These are phyloP conservation scores for Coelinius sp. DNA, from an alignment of 2,888 invertebrate genomes.

Conservation along the genomic window DNA sequence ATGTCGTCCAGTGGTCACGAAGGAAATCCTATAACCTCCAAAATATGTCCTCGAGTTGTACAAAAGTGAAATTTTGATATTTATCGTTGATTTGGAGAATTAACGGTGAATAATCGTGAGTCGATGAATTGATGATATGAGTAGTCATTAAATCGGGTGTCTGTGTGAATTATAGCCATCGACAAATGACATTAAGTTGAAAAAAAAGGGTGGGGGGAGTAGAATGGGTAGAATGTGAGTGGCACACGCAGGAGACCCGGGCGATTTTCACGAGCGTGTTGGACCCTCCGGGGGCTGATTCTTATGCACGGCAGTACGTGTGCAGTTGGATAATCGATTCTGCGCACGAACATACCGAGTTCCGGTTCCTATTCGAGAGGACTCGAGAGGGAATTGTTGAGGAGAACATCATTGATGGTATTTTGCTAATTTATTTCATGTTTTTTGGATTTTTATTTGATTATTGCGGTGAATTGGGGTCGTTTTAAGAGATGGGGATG, in stretches of 20 bases:
- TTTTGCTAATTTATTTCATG: no score
- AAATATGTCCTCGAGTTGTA: neutral
- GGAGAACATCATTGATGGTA: neutral
- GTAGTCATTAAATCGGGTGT: neutral
- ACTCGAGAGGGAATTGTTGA: neutral
- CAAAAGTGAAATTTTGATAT: no score
- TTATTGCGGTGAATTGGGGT: no score
- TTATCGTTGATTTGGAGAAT: neutral
- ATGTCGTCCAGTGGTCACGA: neutral
- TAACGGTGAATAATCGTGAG: neutral
- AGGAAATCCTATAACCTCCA: neutral
- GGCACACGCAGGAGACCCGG: slow-evolving; percentile 21
- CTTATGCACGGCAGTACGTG: slow-evolving; percentile 59
- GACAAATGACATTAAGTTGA: neutral
- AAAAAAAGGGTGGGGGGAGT: neutral
- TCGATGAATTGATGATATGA: neutral
- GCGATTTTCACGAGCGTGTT: neutral
- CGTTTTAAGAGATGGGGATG: no score
- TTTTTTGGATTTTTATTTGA: no score
- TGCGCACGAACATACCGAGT: slow-evolving; percentile 62
- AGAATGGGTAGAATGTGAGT: neutral
- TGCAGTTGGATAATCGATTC: slow-evolving; percentile 62
- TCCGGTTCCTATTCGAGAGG: slow-evolving; percentile 66
- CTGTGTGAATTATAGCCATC: neutral
- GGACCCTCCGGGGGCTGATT: slow-evolving; percentile 48